phyloP scores from a whole-genome alignment of 2,888 invertebrate genomes.

The Trissolcus japonicus region DNA sequence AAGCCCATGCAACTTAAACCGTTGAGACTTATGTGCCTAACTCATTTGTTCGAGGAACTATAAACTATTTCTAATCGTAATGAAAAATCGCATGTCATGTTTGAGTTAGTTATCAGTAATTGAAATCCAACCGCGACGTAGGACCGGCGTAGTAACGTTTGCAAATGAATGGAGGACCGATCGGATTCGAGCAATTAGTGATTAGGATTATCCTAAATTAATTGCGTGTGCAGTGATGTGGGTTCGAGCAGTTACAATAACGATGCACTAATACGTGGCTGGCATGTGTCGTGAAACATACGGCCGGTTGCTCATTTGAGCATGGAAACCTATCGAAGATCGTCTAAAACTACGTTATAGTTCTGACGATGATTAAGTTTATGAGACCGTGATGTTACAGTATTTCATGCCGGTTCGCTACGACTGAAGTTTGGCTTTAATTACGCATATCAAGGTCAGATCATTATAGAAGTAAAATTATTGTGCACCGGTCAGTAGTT shows the following conservation, averaged over 20 bases:
- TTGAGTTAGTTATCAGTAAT: constrained; percentile 48
- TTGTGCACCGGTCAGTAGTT: constrained; percentile 54
- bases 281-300: constrained; percentile 59
- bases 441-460: constrained; percentile 63
- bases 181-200: constrained; percentile 67
- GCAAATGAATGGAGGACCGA: constrained; percentile 48
- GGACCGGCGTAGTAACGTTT: constrained; percentile 19
- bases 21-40: no score
- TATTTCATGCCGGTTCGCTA: constrained; percentile 40
- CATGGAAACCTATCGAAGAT: constrained; percentile 65
- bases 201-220: constrained; percentile 74
- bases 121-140: constrained; percentile 33
- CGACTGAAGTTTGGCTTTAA: constrained; percentile 60
- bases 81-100: constrained; percentile 39
- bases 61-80: constrained; percentile 43
- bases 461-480: constrained; percentile 31
- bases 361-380: constrained; percentile 66
- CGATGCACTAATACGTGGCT: constrained; percentile 60
- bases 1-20: no score
- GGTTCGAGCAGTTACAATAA: constrained; percentile 63
- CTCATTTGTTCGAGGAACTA: constrained; percentile 6
- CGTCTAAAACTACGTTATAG: constrained; percentile 61
- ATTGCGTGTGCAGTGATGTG: constrained; percentile 63
- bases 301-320: constrained; percentile 52
- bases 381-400: constrained; percentile 57